Conservation (phyloP, 2,888 invertebrate genomes). For the Agrochola litura region DNA sequence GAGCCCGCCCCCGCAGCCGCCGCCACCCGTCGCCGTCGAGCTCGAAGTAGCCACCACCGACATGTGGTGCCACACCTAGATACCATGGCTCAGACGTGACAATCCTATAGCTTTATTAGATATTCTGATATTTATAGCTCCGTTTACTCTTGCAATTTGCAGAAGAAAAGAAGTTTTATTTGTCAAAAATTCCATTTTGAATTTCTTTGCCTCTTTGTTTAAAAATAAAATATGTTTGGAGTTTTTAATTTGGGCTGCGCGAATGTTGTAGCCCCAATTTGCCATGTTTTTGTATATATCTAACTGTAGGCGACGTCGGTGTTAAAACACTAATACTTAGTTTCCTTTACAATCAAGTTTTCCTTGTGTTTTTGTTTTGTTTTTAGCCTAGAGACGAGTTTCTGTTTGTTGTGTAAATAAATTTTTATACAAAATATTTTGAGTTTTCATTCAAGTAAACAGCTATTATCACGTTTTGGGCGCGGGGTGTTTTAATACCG, state of each 20-base stretch:
- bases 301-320: slow-evolving; percentile 82
- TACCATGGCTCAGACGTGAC: background rate
- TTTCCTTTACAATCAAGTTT: slow-evolving; percentile 63
- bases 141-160: slow-evolving; percentile 23
- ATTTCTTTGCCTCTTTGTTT: slow-evolving; percentile 54
- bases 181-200: slow-evolving; percentile 40
- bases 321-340: slow-evolving; percentile 80
- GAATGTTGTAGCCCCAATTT: slow-evolving; percentile 32
- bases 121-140: slow-evolving; percentile 15
- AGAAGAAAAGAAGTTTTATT: slow-evolving; percentile 45
- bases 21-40: slow-evolving; percentile 84
- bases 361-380: slow-evolving; percentile 70
- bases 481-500: slow-evolving; percentile 83
- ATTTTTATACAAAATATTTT: slow-evolving; percentile 68
- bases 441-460: slow-evolving; percentile 67
- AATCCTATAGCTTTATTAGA: background rate
- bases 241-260: slow-evolving; percentile 51
- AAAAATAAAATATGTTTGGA: slow-evolving; percentile 60
- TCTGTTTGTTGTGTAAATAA: slow-evolving; percentile 77
- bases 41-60: slow-evolving; percentile 87
- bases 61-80: slow-evolving; percentile 79
- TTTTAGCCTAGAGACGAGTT: slow-evolving; percentile 62
- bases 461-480: slow-evolving; percentile 26
- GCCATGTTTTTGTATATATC: slow-evolving; percentile 47
- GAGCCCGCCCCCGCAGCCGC: slow-evolving; percentile 69